Evolutionary conservation across 2,797 vertebrate species (phyloP).

Genomic region (Xiphophorus birchmanni): DNA sequence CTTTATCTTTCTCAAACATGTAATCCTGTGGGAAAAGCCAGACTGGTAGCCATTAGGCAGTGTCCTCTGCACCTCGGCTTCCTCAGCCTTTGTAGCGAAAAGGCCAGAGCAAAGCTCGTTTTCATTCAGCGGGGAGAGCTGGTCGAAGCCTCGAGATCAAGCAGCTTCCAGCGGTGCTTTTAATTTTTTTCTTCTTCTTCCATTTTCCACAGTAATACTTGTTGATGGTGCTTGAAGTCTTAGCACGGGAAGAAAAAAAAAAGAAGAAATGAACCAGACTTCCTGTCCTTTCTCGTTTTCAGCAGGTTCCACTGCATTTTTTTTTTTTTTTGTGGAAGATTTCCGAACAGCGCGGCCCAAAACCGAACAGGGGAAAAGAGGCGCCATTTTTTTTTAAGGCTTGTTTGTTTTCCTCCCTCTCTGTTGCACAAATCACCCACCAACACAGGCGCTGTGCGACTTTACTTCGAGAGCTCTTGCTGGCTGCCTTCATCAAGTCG

Average conservation of each 20-base stretch:
- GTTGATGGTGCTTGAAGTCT: constrained; percentile 39
- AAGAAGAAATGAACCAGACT: constrained; percentile 33
- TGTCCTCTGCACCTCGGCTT: constrained; percentile 52
- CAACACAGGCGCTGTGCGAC: constrained; percentile 70
- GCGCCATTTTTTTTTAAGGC: constrained; percentile 40
- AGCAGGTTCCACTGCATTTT: constrained; percentile 59
- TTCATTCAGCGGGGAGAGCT: constrained; percentile 62
- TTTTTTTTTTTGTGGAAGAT: constrained; percentile 35
- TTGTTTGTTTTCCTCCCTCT: constrained; percentile 72
- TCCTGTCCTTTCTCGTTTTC: constrained; percentile 30
- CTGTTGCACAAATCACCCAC: constrained; percentile 77
- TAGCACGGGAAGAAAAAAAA: constrained; percentile 9
- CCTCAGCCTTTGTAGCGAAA: constrained; percentile 59
- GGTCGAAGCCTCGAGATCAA: constrained; percentile 67
- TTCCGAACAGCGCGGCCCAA: constrained; percentile 52
- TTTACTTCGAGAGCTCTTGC: constrained; percentile 76
- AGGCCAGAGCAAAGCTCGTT: constrained; percentile 51
- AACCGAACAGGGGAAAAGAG: constrained; percentile 67
- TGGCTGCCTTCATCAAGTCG: constrained; percentile 74
- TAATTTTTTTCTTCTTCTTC: constrained; percentile 12
- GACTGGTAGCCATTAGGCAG: constrained; percentile 64
- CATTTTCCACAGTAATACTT: constrained; percentile 40
- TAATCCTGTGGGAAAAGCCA: constrained; percentile 54
- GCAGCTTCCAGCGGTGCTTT: constrained; percentile 48
- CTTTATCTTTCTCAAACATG: constrained; percentile 59